Evolutionary conservation across 2,797 vertebrate species (phyloP).

Genomic region (Chaenodraco wilsoni): DNA sequence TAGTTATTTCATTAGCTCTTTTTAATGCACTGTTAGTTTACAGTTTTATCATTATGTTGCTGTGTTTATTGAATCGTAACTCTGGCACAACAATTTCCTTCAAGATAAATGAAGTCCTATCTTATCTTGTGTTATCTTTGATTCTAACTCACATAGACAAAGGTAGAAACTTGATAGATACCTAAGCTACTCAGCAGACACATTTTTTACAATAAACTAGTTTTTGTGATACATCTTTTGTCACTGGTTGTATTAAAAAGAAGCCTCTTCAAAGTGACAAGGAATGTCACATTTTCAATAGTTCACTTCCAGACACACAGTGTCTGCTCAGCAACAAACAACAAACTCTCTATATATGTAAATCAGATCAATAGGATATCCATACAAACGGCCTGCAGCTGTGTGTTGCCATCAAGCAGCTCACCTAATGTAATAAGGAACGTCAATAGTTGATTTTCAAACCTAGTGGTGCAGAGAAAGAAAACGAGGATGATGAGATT

Average conservation of each 20-base stretch:
- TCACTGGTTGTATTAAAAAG: slow-evolving; percentile 9
- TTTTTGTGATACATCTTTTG: slow-evolving; percentile 33
- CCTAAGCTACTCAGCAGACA: not conserved
- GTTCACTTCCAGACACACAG: slow-evolving; percentile 70
- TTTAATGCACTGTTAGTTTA: too few relatives aligned
- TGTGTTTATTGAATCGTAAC: too few relatives aligned
- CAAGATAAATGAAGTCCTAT: too few relatives aligned
- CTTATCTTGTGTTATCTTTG: too few relatives aligned
- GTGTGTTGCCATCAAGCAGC: slow-evolving; percentile 79
- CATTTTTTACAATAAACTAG: not conserved
- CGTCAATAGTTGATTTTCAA: slow-evolving; percentile 88
- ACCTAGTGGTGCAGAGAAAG: slow-evolving; percentile 81
- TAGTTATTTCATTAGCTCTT: too few relatives aligned
- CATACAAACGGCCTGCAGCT: slow-evolving; percentile 84
- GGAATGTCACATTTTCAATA: slow-evolving; percentile 74
- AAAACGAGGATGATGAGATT: slow-evolving; percentile 82
- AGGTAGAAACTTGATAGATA: not conserved
- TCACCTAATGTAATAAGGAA: slow-evolving; percentile 83
- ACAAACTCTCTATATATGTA: slow-evolving; percentile 83
- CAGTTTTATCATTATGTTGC: too few relatives aligned
- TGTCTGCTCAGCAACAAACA: slow-evolving; percentile 80
- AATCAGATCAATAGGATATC: slow-evolving; percentile 87
- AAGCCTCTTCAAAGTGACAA: slow-evolving; percentile 52
- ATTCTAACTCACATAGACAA: not conserved
- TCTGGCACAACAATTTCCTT: too few relatives aligned